These are phyloP conservation scores for Lepilemur septentrionalis DNA, from an alignment of 2,797 vertebrate species.

Conservation along the genomic window DNA sequence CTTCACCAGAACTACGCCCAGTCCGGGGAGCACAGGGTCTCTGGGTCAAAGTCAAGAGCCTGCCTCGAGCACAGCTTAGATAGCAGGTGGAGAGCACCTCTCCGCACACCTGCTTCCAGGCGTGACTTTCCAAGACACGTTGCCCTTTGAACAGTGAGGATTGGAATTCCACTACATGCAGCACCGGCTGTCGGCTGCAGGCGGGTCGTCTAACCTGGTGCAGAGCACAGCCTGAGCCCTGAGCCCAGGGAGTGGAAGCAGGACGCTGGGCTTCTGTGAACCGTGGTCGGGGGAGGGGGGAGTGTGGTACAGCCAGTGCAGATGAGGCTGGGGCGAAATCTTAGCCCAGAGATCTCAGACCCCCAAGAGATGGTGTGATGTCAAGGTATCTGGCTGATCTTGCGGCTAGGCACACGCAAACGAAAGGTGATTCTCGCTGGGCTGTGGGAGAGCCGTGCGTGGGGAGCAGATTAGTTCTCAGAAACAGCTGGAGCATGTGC, in stretches of 20 bases:
- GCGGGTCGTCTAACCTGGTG: background rate
- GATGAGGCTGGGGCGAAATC: background rate
- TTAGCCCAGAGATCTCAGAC: background rate
- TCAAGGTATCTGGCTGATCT: conserved; percentile 22
- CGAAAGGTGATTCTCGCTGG: background rate
- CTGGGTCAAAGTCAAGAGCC: background rate
- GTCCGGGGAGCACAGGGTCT: background rate
- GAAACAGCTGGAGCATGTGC: conserved; percentile 51
- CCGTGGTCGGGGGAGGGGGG: accelerated
- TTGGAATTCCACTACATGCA: background rate
- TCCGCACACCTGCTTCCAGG: background rate
- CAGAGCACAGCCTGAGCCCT: background rate
- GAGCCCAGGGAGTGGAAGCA: background rate
- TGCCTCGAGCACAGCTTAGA: background rate
- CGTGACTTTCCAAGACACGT: background rate
- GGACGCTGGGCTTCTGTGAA: background rate
- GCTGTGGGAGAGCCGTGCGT: background rate
- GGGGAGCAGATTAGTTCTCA: conserved; percentile 53
- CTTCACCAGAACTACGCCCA: background rate
- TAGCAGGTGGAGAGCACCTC: background rate
- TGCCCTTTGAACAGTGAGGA: background rate
- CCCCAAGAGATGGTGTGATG: background rate
- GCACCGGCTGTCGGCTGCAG: background rate
- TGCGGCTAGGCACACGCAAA: background rate
- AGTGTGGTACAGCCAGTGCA: background rate